These are phyloP conservation scores for Synaphobranchus kaupii DNA, from an alignment of 2,797 vertebrate species.

Conservation along the genomic window DNA sequence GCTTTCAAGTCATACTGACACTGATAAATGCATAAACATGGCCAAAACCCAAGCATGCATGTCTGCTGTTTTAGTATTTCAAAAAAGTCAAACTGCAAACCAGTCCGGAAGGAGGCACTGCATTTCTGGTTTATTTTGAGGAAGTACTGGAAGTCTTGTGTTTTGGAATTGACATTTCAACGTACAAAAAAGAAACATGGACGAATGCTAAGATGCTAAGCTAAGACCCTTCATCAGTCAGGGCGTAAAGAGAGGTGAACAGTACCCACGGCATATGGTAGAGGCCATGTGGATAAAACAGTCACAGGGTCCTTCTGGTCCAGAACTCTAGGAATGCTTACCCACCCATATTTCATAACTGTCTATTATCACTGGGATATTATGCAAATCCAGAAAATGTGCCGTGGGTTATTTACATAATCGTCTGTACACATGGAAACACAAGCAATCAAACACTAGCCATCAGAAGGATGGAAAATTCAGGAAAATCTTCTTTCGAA, in stretches of 20 bases:
- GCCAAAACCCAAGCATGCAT: background rate
- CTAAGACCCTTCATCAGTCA: background rate
- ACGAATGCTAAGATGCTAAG: background rate
- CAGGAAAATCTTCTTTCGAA: background rate
- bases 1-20: conserved; percentile 6
- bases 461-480: background rate
- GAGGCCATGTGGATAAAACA: background rate
- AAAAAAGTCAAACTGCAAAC: background rate
- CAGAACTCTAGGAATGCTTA: background rate
- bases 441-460: background rate
- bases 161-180: no score
- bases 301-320: background rate
- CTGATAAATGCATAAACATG: background rate
- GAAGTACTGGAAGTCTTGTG: no score
- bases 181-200: no score
- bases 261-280: background rate
- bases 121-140: no score
- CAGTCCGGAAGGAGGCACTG: background rate
- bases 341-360: background rate
- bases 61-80: background rate
- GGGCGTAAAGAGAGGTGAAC: background rate
- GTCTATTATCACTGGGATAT: background rate
- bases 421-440: background rate
- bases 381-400: background rate
- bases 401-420: background rate